A percentile compares a stretch with the other conserved stretches of the same genome.
phyloP scores from a whole-genome alignment of 92 coral and sea anemone species.

The Epizoanthus illoricatus region DNA sequence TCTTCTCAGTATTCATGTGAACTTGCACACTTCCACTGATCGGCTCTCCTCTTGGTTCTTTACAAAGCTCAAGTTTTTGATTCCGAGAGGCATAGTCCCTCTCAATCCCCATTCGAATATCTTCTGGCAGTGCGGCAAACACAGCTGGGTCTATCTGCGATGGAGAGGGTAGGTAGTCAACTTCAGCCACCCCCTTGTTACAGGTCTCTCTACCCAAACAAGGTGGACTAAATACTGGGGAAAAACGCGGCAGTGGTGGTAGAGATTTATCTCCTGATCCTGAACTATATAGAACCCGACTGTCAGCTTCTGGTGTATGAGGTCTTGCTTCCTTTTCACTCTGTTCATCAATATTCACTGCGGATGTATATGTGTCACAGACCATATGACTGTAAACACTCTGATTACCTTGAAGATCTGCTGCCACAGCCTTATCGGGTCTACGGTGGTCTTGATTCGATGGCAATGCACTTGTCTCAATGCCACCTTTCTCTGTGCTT shows the following conservation, averaged over 20 bases:
- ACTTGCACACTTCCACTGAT: not conserved
- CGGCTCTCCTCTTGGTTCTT: not conserved
- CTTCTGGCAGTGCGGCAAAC: conserved; percentile 82
- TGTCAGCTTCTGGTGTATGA: not conserved
- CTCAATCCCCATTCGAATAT: conserved; percentile 74
- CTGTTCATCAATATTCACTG: not conserved
- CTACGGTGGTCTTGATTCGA: not conserved
- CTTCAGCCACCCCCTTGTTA: conserved; percentile 34
- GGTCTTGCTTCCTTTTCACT: not conserved
- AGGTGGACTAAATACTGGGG: conserved; percentile 39
- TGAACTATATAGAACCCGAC: conserved; percentile 19
- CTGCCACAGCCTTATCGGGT: not conserved
- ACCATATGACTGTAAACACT: not conserved
- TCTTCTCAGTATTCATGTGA: not conserved
- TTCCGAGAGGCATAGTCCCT: conserved; percentile 75
- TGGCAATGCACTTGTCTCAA: not conserved
- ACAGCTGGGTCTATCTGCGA: conserved; percentile 86
- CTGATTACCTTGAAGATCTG: not conserved
- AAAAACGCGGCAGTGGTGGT: conserved; percentile 76
- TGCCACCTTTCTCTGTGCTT: not conserved
- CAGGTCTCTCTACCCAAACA: not conserved
- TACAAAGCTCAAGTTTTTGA: conserved; percentile 32
- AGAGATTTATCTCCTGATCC: conserved; percentile 19
- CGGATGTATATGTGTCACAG: not conserved
- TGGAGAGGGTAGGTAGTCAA: conserved; percentile 77